Evolutionary conservation across 2,113 vertebrate genomes (phyloP).

Genomic region (Agelaius phoeniceus): DNA sequence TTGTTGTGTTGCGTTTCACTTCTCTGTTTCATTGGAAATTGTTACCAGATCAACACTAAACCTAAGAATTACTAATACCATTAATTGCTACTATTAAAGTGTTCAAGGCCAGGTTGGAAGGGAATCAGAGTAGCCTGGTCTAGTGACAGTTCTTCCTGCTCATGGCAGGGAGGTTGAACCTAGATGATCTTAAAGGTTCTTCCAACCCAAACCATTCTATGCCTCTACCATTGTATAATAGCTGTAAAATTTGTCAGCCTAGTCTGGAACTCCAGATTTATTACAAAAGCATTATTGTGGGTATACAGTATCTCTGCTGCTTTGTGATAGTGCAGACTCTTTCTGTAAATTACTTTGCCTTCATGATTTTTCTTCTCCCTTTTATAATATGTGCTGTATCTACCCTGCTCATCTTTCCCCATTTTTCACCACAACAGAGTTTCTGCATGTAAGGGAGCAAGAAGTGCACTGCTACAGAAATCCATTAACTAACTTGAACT

Average conservation of each 20-base stretch:
- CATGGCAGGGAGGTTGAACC: neutral
- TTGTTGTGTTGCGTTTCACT: neutral
- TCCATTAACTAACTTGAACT: neutral
- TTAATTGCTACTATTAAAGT: neutral
- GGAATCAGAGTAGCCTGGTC: neutral
- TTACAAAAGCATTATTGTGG: neutral
- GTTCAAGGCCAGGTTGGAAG: neutral
- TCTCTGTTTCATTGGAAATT: neutral
- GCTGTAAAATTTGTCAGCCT: neutral
- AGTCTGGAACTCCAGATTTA: neutral
- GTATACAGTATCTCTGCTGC: neutral
- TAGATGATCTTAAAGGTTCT: neutral
- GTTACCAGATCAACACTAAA: neutral
- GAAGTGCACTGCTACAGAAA: neutral
- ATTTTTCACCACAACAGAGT: neutral
- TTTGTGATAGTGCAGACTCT: neutral
- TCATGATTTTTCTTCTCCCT: neutral
- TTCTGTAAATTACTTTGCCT: neutral
- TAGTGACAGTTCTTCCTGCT: neutral
- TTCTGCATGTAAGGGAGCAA: neutral
- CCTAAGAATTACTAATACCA: neutral
- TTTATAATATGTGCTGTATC: neutral
- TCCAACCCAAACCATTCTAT: neutral
- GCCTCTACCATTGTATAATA: neutral
- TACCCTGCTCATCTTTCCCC: neutral